Base-by-base conservation (phyloP, 2,113 vertebrate species). In the Calyptommatus sinebrachiatus region DNA sequence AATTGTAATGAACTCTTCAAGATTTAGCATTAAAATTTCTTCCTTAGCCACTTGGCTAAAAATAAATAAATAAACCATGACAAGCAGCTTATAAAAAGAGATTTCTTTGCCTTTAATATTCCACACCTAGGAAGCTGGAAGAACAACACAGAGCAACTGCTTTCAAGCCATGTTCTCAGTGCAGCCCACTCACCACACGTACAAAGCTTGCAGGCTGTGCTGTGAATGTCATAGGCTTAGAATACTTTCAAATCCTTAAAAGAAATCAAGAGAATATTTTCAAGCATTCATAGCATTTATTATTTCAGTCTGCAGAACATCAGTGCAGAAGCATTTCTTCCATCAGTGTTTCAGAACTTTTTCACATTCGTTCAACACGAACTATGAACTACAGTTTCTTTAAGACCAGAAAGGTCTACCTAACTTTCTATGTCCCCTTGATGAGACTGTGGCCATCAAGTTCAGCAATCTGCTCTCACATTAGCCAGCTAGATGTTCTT, bases 101-200 rank as follows among this genome's bases (percentile, higher is more conserved):
- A 53, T 67, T 63, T 41, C 77, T 41, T 24, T 28, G 22, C 57
- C 8, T 35, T 21, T n/a, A 78, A 71, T 62, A 78, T 61, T 28
- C 45, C 26, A 41, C 50, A 71, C 67, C 53, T 5, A 60, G 45
- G 29, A 61, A 67, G 50, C 21, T 7, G 8, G 67, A 78, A 41
- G 53, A 71, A 78, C 63, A 35, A 78, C 50, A 78, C 22, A 26
- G 66, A 53, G 26, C 14, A 4, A 7, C 31, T 41, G 29, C 50
- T 61, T 60, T 45, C 3, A 24, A 71, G 77, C 53, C 31, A 28
- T 61, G 77, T 71, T 71, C 77, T 45, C 50, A 71, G 21, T 12
- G 14, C 67, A 78, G 53, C 67, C 67, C 77, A 78, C 67, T 21
- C 53, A 45, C 31, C 4, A 57, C 77, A 78, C 67, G 31, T 71